These are phyloP conservation scores for Gymnosoma rotundatum DNA, from an alignment of 2,888 invertebrate genomes.

Conservation along the genomic window DNA sequence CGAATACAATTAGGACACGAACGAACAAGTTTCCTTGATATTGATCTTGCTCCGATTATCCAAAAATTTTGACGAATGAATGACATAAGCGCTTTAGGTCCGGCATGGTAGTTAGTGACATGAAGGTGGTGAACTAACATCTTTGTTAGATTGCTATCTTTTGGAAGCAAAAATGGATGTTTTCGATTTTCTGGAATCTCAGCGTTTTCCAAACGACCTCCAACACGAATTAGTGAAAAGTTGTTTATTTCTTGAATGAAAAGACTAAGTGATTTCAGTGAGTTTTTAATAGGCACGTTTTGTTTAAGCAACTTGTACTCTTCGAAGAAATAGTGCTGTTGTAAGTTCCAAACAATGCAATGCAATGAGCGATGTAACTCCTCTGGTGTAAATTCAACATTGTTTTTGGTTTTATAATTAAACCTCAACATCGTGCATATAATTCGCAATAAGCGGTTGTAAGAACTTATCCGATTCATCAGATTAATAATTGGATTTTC, in stretches of 20 bases:
- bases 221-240: no score
- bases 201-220: slow-evolving; percentile 28
- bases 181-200: slow-evolving; percentile 35
- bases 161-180: slow-evolving; percentile 37
- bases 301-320: slow-evolving; percentile 1
- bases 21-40: slow-evolving; percentile 23
- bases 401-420: neutral
- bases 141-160: slow-evolving; percentile 28
- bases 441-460: neutral
- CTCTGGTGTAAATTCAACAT: neutral
- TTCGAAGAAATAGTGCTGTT: slow-evolving; percentile 6
- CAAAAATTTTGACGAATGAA: slow-evolving; percentile 48
- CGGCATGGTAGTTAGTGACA: slow-evolving; percentile 47
- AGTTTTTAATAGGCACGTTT: neutral
- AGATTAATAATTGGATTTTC: slow-evolving; percentile 5
- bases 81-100: slow-evolving; percentile 50
- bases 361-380: slow-evolving; percentile 13
- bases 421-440: neutral
- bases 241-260: slow-evolving; percentile 10
- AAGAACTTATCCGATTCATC: neutral
- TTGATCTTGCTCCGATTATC: slow-evolving; percentile 21
- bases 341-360: slow-evolving; percentile 29
- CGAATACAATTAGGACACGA: slow-evolving; percentile 15
- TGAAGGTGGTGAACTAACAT: slow-evolving; percentile 36
- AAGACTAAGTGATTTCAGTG: slow-evolving; percentile 4